phyloP scores from a whole-genome alignment of 2,113 vertebrate species.

The Ctenomys sociabilis region DNA sequence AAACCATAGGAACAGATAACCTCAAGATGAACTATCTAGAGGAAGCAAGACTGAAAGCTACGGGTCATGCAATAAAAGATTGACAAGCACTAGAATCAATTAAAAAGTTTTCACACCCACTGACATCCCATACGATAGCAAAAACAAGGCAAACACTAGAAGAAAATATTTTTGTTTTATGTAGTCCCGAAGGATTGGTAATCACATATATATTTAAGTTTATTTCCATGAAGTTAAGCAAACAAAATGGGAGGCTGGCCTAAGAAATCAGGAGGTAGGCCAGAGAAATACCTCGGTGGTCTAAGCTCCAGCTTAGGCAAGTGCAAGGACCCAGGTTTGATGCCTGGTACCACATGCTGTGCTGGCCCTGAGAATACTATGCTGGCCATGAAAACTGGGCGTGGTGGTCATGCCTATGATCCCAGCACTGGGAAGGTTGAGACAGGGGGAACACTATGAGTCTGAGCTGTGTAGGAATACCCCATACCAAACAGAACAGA shows the following conservation, averaged over 20 bases:
- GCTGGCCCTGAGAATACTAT: too few species aligned
- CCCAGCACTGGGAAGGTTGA: too few species aligned
- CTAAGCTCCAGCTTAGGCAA: too few species aligned
- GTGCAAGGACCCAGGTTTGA: too few species aligned
- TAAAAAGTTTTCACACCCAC: background rate
- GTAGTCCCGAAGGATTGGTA: slow-evolving; percentile 8
- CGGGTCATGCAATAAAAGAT: background rate
- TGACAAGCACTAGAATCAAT: slow-evolving; percentile 9
- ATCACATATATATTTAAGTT: slow-evolving; percentile 30
- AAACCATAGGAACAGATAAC: background rate
- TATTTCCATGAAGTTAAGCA: slow-evolving; percentile 12
- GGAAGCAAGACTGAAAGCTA: slow-evolving; percentile 1
- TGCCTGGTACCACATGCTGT: too few species aligned
- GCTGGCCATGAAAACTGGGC: too few species aligned
- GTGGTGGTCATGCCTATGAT: too few species aligned
- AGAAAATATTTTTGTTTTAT: background rate
- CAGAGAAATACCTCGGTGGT: too few species aligned
- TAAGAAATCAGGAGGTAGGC: background rate
- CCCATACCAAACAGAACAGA: too few species aligned
- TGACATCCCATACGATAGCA: background rate
- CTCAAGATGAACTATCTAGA: background rate
- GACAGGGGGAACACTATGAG: too few species aligned
- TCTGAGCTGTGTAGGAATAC: too few species aligned
- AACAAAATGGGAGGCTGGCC: background rate
- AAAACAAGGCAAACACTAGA: background rate